Conservation (phyloP, 2,113 vertebrate genomes). For the Pipra filicauda region DNA sequence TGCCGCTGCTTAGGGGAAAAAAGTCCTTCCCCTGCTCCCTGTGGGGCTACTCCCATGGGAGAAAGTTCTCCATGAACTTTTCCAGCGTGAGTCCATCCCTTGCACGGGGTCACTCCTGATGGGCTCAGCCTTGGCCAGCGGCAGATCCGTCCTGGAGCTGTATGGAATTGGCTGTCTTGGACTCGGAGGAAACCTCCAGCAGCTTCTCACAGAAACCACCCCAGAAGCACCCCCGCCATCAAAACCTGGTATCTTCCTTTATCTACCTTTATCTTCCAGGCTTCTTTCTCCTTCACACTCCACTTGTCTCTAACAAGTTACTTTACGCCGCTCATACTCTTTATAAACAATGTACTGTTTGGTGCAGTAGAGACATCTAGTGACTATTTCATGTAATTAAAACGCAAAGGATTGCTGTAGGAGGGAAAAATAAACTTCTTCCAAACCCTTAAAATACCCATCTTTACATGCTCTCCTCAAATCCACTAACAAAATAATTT, state of each 20-base stretch:
- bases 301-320: background rate
- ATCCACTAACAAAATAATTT: background rate
- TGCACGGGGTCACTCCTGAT: no score
- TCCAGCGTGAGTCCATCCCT: no score
- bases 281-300: background rate
- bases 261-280: background rate
- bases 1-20: no score
- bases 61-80: no score
- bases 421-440: background rate
- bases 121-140: background rate
- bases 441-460: background rate
- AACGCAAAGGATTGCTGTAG: background rate
- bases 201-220: background rate
- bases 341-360: background rate
- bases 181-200: background rate
- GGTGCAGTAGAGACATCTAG: conserved; percentile 10
- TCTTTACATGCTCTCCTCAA: background rate
- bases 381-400: background rate
- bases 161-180: background rate
- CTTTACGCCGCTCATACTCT: background rate
- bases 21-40: no score
- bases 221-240: background rate
- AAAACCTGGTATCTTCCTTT: background rate
- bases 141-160: background rate
- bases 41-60: no score